Evolutionary conservation across 2,888 invertebrate genomes (phyloP), one percentile per base, ranked within the genome.

Genomic region (Drosophila borealis): DNA sequence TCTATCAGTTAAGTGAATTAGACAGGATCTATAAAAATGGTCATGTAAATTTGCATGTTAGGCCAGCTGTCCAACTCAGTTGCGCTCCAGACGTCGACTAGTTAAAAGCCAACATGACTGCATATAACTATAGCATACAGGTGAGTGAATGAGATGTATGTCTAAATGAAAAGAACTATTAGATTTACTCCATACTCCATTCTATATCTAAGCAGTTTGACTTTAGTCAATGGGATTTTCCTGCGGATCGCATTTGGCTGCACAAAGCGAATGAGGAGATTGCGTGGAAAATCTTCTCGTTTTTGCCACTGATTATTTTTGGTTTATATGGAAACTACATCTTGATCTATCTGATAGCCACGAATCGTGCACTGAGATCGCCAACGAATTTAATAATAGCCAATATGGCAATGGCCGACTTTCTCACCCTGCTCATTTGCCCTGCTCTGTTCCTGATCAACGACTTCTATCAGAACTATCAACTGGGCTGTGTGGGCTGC

Each of bases 401-500:
- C 42, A 97, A 96, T 82, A 94, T 96, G 94, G 96, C 96, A 0
- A 85, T 94, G 0, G 95, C 95, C 0, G 96, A 97, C 90, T 92
- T 96, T 17, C 85, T 95, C 1, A 95, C 95, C 0, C 90, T 96
- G 4, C 70, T 96, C 0, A 92, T 96, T 10, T 96, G 96, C 57
- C 96, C 97, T 0, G 95, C 95, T 94, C 95, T 97, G 82, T 95
- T 96, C 92, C 93, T 97, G 71, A 94, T 95, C 13, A 93, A 95
- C 45, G 96, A 97, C 90, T 94, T 96, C 82, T 96, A 94, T 86
- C 97, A 97, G 92, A 96, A 96, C 81, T 97, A 95, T 91, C 93
- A 95, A 73, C 92, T 97, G 64, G 96, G 95, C 17, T 93, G 93
- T 11, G 93, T 96, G 61, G 96, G 96, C 9, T 97, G 97, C 90